Percentiles rank a stretch among this genome's conserved stretches.
These are phyloP conservation scores for roundworm (Caenorhabditis elegans) DNA, from an alignment of 1,140 invertebrate genomes.

Conservation along the genomic window DNA sequence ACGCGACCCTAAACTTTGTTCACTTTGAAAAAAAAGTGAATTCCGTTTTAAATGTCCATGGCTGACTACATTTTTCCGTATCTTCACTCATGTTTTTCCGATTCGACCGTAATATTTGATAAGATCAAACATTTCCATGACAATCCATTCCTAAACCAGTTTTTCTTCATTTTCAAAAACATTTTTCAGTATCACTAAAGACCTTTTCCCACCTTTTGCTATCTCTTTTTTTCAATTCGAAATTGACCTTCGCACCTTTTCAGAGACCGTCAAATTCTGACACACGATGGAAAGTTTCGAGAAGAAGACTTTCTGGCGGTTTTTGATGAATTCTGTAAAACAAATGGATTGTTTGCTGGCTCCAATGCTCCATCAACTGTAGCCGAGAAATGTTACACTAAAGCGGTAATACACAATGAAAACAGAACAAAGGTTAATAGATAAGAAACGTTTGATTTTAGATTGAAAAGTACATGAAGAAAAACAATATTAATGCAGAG, in stretches of 20 bases:
- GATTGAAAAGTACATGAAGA: conserved; percentile 25
- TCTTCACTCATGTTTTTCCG: neutral
- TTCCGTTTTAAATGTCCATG: too few relatives aligned
- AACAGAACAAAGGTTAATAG: neutral
- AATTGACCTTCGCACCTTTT: neutral
- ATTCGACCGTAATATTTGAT: neutral
- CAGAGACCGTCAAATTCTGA: conserved; percentile 12
- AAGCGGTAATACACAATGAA: neutral
- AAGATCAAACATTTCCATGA: conserved; percentile 29
- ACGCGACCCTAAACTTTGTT: too few relatives aligned
- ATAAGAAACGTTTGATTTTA: neutral
- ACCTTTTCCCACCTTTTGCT: too few relatives aligned
- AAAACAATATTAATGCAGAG: neutral
- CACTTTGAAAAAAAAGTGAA: too few relatives aligned
- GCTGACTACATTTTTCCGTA: too few relatives aligned
- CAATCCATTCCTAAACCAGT: neutral
- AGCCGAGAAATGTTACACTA: neutral
- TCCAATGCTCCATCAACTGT: neutral
- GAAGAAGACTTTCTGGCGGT: conserved; percentile 16
- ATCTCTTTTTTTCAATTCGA: too few relatives aligned
- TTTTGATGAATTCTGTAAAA: conserved; percentile 8
- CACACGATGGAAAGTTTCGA: conserved; percentile 22
- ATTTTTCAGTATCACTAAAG: neutral
- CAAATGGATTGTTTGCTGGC: neutral
- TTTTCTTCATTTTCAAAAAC: neutral